Conservation (phyloP, 2,797 vertebrate genomes). For the Arctocebus calabarensis region DNA sequence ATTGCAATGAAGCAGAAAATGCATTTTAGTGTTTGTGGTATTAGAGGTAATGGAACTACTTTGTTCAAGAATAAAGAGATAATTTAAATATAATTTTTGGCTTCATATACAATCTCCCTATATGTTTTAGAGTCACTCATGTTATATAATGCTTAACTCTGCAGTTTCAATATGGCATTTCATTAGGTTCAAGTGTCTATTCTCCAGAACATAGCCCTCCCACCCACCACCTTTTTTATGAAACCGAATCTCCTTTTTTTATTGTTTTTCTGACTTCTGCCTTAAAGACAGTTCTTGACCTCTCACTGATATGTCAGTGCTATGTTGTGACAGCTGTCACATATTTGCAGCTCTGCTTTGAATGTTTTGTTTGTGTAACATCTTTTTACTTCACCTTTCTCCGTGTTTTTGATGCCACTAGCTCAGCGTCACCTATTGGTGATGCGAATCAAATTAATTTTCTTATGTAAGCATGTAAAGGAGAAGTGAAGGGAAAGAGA, state of each 20-base stretch:
- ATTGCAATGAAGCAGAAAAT: slow-evolving; percentile 76
- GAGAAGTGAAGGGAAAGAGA: not conserved
- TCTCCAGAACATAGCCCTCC: not conserved
- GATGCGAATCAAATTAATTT: not conserved
- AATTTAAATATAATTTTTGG: slow-evolving; percentile 64
- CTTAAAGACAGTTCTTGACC: not conserved
- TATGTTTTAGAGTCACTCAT: not conserved
- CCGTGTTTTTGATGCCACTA: not conserved
- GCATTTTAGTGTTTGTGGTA: slow-evolving; percentile 64
- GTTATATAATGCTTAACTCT: slow-evolving; percentile 17
- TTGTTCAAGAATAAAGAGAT: slow-evolving; percentile 58
- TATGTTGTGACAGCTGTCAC: not conserved
- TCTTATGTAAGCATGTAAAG: not conserved
- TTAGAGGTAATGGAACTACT: slow-evolving; percentile 65
- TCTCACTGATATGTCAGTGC: not conserved
- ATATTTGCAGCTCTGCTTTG: not conserved
- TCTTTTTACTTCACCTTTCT: not conserved
- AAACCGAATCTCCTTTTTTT: not conserved
- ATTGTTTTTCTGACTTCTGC: not conserved
- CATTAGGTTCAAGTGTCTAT: slow-evolving; percentile 1
- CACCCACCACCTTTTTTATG: not conserved
- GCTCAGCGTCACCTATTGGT: not conserved
- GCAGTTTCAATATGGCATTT: slow-evolving; percentile 35
- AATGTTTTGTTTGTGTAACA: not conserved
- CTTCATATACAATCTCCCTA: not conserved